Conservation (phyloP, 2,888 invertebrate species). For the Cryptocephalus moraei region DNA sequence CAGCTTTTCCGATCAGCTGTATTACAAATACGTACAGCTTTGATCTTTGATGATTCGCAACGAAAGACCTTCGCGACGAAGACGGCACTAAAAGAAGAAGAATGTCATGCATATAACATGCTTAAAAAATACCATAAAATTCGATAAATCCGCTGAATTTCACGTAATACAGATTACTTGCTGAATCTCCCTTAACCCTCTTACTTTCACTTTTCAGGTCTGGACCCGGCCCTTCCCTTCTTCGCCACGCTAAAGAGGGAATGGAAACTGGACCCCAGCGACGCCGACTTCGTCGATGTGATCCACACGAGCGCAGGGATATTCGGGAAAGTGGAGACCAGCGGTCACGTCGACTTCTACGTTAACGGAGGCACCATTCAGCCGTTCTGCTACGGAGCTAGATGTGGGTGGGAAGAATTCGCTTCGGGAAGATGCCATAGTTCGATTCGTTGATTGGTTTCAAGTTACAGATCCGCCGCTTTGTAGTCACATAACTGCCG, state of each 20-base stretch:
- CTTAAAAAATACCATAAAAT: too few relatives aligned
- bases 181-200: too few relatives aligned
- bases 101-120: too few relatives aligned
- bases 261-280: slow-evolving; percentile 61
- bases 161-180: too few relatives aligned
- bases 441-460: not conserved
- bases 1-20: too few relatives aligned
- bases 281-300: slow-evolving; percentile 79
- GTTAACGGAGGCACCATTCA: slow-evolving; percentile 47
- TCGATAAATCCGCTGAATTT: too few relatives aligned
- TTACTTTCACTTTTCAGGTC: slow-evolving; percentile 28
- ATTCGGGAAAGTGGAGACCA: slow-evolving; percentile 46
- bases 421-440: too few relatives aligned
- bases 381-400: slow-evolving; percentile 23
- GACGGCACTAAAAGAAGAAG: too few relatives aligned
- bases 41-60: too few relatives aligned
- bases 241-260: slow-evolving; percentile 42
- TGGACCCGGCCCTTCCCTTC: slow-evolving; percentile 56
- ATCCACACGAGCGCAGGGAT: slow-evolving; percentile 75
- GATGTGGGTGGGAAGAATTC: slow-evolving; percentile 17
- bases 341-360: slow-evolving; percentile 55
- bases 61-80: too few relatives aligned
- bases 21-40: too few relatives aligned
- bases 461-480: slow-evolving; percentile 39
- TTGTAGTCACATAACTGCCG: slow-evolving; percentile 52